A percentile compares a stretch with the other conserved stretches of the same genome.
phyloP scores from a whole-genome alignment of 1,140 invertebrate genomes.

The Pectinophora gossypiella region DNA sequence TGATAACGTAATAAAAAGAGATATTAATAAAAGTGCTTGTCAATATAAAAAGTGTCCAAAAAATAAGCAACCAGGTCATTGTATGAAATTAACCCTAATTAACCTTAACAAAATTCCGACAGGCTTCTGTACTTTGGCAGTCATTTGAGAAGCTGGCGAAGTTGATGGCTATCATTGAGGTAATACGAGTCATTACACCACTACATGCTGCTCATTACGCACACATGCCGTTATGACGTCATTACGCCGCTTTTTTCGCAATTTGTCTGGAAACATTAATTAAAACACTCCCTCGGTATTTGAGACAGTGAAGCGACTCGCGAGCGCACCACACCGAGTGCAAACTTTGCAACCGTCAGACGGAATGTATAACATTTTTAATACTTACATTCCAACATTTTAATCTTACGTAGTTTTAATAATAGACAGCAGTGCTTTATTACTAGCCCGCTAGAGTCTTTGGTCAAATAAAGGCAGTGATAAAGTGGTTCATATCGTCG shows the following conservation, averaged over 20 bases:
- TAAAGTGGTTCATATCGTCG: background rate
- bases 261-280: slow-evolving; percentile 64
- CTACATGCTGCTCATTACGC: slow-evolving; percentile 31
- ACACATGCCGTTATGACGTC: slow-evolving; percentile 44
- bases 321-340: background rate
- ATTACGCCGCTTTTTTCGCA: slow-evolving; percentile 61
- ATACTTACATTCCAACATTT: too few species aligned
- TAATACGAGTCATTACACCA: slow-evolving; percentile 55
- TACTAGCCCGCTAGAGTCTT: too few species aligned
- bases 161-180: slow-evolving; percentile 40
- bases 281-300: slow-evolving; percentile 62
- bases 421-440: too few species aligned
- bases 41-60: too few species aligned
- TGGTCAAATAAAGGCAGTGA: too few species aligned
- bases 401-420: too few species aligned
- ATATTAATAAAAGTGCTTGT: too few species aligned
- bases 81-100: background rate
- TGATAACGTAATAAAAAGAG: too few species aligned
- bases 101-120: background rate
- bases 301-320: slow-evolving; percentile 55
- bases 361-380: too few species aligned
- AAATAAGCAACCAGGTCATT: too few species aligned
- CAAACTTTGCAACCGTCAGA: background rate
- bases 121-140: slow-evolving; percentile 41
- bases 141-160: slow-evolving; percentile 48